These are phyloP conservation scores for Telmatherina bonti DNA, from an alignment of 2,797 vertebrate species.

Conservation along the genomic window DNA sequence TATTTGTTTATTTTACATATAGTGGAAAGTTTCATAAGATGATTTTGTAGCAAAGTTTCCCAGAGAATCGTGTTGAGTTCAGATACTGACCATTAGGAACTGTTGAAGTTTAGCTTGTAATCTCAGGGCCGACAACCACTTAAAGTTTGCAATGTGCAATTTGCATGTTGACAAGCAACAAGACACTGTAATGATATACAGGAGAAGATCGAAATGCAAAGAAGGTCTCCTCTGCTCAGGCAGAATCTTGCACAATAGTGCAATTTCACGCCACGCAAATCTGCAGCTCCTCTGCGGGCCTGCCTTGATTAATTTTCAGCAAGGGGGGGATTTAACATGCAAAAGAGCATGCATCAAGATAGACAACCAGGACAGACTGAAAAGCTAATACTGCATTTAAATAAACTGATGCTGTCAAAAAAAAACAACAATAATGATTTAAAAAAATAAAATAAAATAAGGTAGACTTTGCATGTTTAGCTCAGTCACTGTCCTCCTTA, in stretches of 20 bases:
- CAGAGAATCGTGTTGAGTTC: background rate
- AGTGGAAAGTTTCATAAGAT: constrained; percentile 1
- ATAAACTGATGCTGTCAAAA: constrained; percentile 13
- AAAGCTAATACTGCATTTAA: constrained; percentile 14
- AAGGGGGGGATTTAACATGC: constrained; percentile 49
- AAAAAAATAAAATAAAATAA: background rate
- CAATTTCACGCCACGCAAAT: constrained; percentile 75
- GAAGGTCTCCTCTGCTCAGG: constrained; percentile 57
- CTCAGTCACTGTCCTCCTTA: constrained; percentile 2
- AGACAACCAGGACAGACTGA: constrained; percentile 26
- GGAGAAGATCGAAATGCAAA: constrained; percentile 59
- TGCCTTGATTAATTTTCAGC: constrained; percentile 60
- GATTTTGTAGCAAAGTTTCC: constrained; percentile 13
- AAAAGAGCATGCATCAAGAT: constrained; percentile 39
- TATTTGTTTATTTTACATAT: background rate
- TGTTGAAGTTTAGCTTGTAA: constrained; percentile 14
- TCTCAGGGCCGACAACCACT: constrained; percentile 27
- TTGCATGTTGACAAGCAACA: constrained; percentile 52
- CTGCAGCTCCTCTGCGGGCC: constrained; percentile 50
- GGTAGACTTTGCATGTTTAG: constrained; percentile 10
- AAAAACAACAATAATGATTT: too few species aligned
- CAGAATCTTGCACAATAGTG: constrained; percentile 59
- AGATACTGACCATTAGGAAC: constrained; percentile 13
- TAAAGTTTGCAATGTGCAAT: constrained; percentile 44
- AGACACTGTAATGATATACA: constrained; percentile 45